Evolutionary conservation across 1,140 invertebrate species (phyloP).

Genomic region (Myzus persicae): DNA sequence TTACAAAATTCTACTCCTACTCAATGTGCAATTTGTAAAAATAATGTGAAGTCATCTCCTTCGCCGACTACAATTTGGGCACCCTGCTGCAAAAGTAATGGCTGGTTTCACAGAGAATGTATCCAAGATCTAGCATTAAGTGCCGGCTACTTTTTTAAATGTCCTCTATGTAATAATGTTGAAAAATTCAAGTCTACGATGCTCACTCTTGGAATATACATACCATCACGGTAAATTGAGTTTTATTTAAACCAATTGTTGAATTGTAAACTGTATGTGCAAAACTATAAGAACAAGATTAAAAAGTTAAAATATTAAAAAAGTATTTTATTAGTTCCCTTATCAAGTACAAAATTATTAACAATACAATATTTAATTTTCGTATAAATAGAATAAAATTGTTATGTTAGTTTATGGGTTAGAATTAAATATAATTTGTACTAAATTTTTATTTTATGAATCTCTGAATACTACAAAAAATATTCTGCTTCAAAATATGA

Average conservation of each 20-base stretch:
- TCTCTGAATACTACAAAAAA: too few species aligned
- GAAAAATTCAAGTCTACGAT: slow-evolving; percentile 70
- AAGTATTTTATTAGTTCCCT: background rate
- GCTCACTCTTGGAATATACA: slow-evolving; percentile 71
- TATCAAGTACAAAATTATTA: too few species aligned
- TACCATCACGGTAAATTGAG: slow-evolving; percentile 69
- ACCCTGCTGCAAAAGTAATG: slow-evolving; percentile 71
- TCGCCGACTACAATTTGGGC: slow-evolving; percentile 67
- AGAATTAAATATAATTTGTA: too few species aligned
- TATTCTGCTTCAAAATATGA: too few species aligned
- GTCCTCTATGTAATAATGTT: slow-evolving; percentile 74
- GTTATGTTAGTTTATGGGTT: too few species aligned
- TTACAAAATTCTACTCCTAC: background rate
- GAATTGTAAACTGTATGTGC: background rate
- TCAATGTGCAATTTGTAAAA: slow-evolving; percentile 70
- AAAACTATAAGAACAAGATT: background rate
- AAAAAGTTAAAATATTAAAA: too few species aligned
- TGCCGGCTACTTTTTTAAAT: slow-evolving; percentile 77
- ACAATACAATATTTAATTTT: too few species aligned
- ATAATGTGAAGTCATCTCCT: slow-evolving; percentile 65
- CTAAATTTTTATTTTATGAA: too few species aligned
- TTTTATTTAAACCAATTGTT: background rate
- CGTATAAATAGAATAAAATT: too few species aligned
- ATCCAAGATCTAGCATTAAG: slow-evolving; percentile 71
- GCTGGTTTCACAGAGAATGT: slow-evolving; percentile 72